Evolutionary conservation across 2,888 invertebrate genomes (phyloP).

Genomic region (Ormyrus pomaceus): DNA sequence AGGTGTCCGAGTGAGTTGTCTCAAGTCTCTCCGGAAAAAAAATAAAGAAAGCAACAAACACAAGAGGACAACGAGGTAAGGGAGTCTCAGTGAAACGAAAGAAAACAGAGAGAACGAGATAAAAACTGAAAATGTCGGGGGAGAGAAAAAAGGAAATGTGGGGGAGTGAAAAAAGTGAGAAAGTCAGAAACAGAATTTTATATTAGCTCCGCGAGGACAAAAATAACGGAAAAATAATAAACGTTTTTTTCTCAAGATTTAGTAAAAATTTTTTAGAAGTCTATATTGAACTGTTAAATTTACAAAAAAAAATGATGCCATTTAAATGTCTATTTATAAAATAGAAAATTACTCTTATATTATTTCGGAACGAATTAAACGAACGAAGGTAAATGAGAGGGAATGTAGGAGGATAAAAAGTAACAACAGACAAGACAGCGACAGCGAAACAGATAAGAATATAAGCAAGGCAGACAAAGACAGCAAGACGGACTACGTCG

Average conservation of each 20-base stretch:
- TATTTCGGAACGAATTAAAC: no score
- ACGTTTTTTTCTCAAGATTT: neutral
- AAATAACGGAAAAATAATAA: constrained; percentile 32
- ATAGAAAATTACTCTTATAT: no score
- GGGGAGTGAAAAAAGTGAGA: constrained; percentile 31
- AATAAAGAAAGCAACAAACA: constrained; percentile 44
- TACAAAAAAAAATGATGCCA: no score
- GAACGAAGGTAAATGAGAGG: neutral
- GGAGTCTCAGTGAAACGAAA: constrained; percentile 33
- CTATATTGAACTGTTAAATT: no score
- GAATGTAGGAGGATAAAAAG: constrained; percentile 39
- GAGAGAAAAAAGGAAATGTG: constrained; percentile 3
- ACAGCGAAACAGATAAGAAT: constrained; percentile 58
- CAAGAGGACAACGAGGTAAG: constrained; percentile 47
- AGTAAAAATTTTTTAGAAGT: no score
- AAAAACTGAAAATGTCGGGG: neutral
- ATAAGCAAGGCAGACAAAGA: constrained; percentile 59
- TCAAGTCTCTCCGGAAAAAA: constrained; percentile 52
- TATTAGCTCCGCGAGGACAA: constrained; percentile 20
- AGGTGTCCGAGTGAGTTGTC: constrained; percentile 50
- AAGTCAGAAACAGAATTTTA: constrained; percentile 49
- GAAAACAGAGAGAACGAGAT: constrained; percentile 29
- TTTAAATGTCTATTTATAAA: no score
- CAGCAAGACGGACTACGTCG: constrained; percentile 62
- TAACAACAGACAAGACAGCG: constrained; percentile 50